These are phyloP conservation scores for Drosophila fuyamai DNA, from an alignment of 1,140 invertebrate genomes.

Conservation along the genomic window DNA sequence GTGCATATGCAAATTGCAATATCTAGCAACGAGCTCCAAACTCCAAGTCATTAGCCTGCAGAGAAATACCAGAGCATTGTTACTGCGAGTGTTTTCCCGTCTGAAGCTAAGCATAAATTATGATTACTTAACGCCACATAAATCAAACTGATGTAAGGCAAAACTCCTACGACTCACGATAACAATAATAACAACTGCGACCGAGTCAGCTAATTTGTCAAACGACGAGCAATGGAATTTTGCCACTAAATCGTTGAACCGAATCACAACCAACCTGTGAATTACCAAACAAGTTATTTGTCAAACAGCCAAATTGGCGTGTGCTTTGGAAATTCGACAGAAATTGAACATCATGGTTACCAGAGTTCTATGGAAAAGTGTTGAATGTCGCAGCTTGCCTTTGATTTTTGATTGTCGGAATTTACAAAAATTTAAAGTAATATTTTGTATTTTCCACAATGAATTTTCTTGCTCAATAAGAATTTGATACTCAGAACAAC, in stretches of 20 bases:
- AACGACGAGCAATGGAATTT: conserved; percentile 52
- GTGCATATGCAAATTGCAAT: conserved; percentile 51
- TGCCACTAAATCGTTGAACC: conserved; percentile 57
- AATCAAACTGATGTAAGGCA: conserved; percentile 64
- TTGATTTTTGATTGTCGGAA: too few relatives aligned
- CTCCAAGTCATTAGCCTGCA: conserved; percentile 27
- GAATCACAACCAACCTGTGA: conserved; percentile 24
- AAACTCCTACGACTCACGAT: conserved; percentile 33
- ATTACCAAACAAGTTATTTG: conserved; percentile 20
- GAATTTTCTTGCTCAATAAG: too few relatives aligned
- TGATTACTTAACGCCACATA: conserved; percentile 75
- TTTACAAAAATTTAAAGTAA: not conserved
- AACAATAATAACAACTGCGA: conserved; percentile 36
- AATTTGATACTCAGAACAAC: too few relatives aligned
- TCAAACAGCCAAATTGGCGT: conserved; percentile 53
- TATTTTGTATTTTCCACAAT: too few relatives aligned
- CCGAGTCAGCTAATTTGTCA: conserved; percentile 70
- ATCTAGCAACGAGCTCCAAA: conserved; percentile 16
- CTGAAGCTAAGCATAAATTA: conserved; percentile 36
- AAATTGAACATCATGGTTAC: not conserved
- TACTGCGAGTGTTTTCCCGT: conserved; percentile 9
- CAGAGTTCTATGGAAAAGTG: not conserved
- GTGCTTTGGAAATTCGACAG: conserved; percentile 2
- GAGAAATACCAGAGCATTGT: not conserved
- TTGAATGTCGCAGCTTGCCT: too few relatives aligned